A percentile compares a stretch with the other conserved stretches of the same genome.
These are phyloP conservation scores for Sabatieria punctata DNA, from an alignment of 2,888 invertebrate genomes.

Conservation along the genomic window DNA sequence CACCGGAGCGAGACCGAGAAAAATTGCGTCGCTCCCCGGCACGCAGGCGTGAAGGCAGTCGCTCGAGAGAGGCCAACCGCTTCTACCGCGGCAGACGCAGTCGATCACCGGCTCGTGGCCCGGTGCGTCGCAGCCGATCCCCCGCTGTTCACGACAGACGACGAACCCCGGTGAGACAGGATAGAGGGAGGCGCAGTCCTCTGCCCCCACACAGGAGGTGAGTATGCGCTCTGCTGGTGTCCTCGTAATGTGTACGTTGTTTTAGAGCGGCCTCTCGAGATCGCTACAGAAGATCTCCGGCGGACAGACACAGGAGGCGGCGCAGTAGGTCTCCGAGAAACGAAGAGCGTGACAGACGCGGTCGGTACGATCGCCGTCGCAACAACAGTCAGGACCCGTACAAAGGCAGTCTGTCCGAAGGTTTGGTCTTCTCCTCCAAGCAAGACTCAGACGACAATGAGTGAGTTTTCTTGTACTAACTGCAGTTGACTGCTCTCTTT, in stretches of 20 bases:
- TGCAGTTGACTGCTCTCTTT: not conserved
- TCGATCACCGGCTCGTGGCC: not conserved
- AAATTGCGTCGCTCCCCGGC: too few relatives aligned
- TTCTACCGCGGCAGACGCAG: not conserved
- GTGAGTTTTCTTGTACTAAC: not conserved
- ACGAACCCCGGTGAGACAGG: too few relatives aligned
- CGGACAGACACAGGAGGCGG: too few relatives aligned
- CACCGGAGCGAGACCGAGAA: too few relatives aligned
- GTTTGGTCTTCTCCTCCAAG: conserved; percentile 36
- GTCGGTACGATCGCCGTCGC: conserved; percentile 1
- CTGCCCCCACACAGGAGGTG: too few relatives aligned
- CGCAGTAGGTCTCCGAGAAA: not conserved
- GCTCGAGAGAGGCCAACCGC: not conserved
- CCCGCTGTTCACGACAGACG: too few relatives aligned
- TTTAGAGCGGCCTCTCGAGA: too few relatives aligned
- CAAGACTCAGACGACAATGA: conserved; percentile 15
- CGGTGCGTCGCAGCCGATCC: too few relatives aligned
- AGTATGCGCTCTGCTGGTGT: too few relatives aligned
- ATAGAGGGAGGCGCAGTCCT: too few relatives aligned
- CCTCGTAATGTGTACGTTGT: too few relatives aligned
- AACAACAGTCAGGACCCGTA: conserved; percentile 34
- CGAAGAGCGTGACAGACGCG: not conserved
- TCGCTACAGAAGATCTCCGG: too few relatives aligned
- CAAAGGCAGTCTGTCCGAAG: conserved; percentile 57
- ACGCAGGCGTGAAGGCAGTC: not conserved